phyloP scores from a whole-genome alignment of 2,888 invertebrate genomes.

The Empis stercorea region DNA sequence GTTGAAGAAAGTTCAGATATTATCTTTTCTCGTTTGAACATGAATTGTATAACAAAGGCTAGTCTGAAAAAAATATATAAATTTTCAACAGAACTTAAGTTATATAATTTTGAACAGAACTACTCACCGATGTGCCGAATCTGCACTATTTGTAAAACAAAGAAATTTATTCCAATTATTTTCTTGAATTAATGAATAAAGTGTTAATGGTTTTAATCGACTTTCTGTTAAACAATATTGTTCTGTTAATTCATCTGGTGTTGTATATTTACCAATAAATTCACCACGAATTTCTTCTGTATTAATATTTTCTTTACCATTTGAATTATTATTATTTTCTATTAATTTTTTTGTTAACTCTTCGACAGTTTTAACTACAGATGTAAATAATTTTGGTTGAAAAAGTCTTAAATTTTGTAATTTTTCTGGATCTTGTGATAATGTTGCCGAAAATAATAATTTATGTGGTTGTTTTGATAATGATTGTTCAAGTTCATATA shows the following conservation, averaged over 20 bases:
- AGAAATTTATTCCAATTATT: conserved; percentile 61
- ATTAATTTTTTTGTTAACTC: conserved; percentile 16
- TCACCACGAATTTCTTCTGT: conserved; percentile 34
- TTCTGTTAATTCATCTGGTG: conserved; percentile 63
- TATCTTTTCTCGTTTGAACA: conserved; percentile 14
- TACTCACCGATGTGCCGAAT: conserved; percentile 50
- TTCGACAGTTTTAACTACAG: conserved; percentile 37
- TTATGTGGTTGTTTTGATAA: conserved; percentile 56
- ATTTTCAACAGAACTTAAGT: background rate
- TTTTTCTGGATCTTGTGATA: conserved; percentile 94
- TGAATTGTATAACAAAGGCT: conserved; percentile 20
- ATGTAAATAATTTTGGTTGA: conserved; percentile 83
- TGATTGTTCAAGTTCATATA: conserved; percentile 22
- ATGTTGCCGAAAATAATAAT: conserved; percentile 91
- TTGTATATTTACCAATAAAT: conserved; percentile 66
- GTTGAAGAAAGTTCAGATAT: conserved; percentile 26
- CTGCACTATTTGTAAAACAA: conserved; percentile 80
- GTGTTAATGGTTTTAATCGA: conserved; percentile 65
- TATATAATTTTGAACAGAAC: background rate
- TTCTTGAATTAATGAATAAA: conserved; percentile 56
- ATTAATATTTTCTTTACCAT: background rate
- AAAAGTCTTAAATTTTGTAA: conserved; percentile 78
- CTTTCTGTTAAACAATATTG: conserved; percentile 50
- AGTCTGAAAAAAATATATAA: conserved; percentile 19
- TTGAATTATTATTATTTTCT: background rate